phyloP scores from a whole-genome alignment of 2,888 invertebrate species.

The Parnassius apollo region DNA sequence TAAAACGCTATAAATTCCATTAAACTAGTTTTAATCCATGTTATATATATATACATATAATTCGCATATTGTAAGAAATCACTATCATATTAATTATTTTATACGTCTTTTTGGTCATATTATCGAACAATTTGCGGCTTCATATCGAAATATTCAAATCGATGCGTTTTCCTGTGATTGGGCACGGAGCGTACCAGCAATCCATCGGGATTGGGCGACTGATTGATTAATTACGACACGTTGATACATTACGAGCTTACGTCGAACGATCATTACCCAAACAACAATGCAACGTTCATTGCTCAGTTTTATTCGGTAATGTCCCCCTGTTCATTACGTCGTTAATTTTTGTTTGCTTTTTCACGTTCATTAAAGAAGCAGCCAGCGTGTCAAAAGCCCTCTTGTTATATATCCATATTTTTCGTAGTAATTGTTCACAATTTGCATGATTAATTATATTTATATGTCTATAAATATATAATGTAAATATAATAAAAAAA shows the following conservation, averaged over 20 bases:
- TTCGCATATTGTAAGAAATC: too few species aligned
- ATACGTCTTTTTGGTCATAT: slow-evolving; percentile 4
- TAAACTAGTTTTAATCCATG: too few species aligned
- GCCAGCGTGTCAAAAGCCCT: too few species aligned
- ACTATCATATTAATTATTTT: slow-evolving; percentile 1
- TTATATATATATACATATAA: too few species aligned
- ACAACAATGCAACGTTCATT: slow-evolving; percentile 22
- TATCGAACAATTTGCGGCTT: slow-evolving; percentile 17
- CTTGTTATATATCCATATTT: too few species aligned
- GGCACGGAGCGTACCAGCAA: slow-evolving; percentile 34
- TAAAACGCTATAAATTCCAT: too few species aligned
- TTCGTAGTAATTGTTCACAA: too few species aligned
- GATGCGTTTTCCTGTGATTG: slow-evolving; percentile 34
- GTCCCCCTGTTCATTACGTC: slow-evolving; percentile 5
- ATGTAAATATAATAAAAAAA: too few species aligned
- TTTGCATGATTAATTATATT: too few species aligned
- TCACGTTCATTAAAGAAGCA: too few species aligned
- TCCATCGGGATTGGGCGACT: slow-evolving; percentile 31
- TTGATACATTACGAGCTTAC: slow-evolving; percentile 26
- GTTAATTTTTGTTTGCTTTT: slow-evolving; percentile 4
- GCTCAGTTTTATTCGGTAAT: slow-evolving; percentile 9
- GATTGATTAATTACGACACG: slow-evolving; percentile 38
- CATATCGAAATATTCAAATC: slow-evolving; percentile 24
- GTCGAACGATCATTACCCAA: slow-evolving; percentile 19
- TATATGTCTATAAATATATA: too few species aligned